Base-by-base conservation (phyloP, 2,797 vertebrate species). In the Periparus ater region DNA sequence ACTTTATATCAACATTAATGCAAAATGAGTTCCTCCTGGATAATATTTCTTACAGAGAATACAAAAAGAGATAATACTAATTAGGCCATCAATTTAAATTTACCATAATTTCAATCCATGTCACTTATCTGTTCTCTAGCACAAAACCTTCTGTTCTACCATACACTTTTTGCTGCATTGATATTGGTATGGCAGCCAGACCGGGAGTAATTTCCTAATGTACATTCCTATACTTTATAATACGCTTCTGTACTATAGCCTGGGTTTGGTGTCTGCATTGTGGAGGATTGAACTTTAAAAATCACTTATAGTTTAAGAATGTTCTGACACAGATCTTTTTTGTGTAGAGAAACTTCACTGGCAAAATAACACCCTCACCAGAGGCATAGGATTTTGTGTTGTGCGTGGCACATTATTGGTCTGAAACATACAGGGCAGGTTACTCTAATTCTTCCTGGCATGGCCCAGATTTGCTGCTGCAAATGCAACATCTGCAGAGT, bases 71-170 rank as follows among this genome's bases (percentile, higher is more conserved):
- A 98, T 98, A 98, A 97, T 98, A 97, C 94, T 98, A 98, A 98
- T 98, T 98, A 98, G 94, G 95, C 96, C 96, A 98, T 98, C 97
- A 98, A 98, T 98, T 98, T 98, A 98, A 98, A 98, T 98, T 98
- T 97, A 97, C 97, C 94, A 95, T 97, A 95, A 97, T 98, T 98
- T 97, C 97, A 97, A 96, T 97, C 97, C 96, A 94, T 97, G 96
- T 96, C 97, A 98, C 95, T 98, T 98, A 97, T 98, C 97, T 97
- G 73, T 97, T 97, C 94, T 88, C 55, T 54, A 93, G 91, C 92
- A 96, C 90, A 97, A 97, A 97, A 93, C 96, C 94, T 97, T 97
- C 91, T 90, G 15, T 95, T 95, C 91, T 91, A 44, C 86, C 57
- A 82, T 77, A 89, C 54, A 15, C 93, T 86, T 97, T 78, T 65